These are phyloP conservation scores for Schlechtendalia chinensis DNA, from an alignment of 1,140 invertebrate species.

Conservation along the genomic window DNA sequence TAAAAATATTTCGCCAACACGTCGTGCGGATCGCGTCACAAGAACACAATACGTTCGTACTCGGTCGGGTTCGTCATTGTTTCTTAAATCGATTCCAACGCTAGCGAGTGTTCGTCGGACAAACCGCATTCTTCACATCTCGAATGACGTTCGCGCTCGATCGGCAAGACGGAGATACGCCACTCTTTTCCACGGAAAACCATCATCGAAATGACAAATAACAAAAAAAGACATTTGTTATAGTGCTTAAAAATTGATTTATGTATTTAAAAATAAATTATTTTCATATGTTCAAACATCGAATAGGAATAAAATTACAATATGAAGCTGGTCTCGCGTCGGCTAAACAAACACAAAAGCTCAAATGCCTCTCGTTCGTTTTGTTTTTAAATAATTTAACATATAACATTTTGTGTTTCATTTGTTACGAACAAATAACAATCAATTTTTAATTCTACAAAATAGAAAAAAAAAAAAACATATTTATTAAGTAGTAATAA, in stretches of 20 bases:
- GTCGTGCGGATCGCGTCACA: too few relatives aligned
- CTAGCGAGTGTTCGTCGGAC: too few relatives aligned
- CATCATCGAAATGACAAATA: too few relatives aligned
- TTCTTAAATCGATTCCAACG: too few relatives aligned
- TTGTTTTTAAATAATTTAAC: constrained; percentile 40
- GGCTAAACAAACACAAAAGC: not conserved
- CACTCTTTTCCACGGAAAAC: too few relatives aligned
- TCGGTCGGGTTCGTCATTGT: too few relatives aligned
- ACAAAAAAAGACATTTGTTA: not conserved
- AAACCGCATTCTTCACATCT: too few relatives aligned
- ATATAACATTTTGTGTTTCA: not conserved
- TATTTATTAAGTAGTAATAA: constrained; percentile 29
- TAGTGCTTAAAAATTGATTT: constrained; percentile 23
- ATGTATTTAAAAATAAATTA: constrained; percentile 20
- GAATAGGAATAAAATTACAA: constrained; percentile 21
- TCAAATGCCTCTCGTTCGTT: constrained; percentile 11
- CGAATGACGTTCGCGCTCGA: too few relatives aligned
- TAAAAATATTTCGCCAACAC: too few relatives aligned
- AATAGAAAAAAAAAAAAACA: constrained; percentile 13
- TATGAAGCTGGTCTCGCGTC: not conserved
- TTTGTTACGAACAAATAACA: constrained; percentile 18
- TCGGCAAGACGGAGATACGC: too few relatives aligned
- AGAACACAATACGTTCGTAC: too few relatives aligned
- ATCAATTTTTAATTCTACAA: not conserved
- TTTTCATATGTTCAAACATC: constrained; percentile 19